phyloP scores from a whole-genome alignment of 2,113 vertebrate genomes.

The Chloebia gouldiae region DNA sequence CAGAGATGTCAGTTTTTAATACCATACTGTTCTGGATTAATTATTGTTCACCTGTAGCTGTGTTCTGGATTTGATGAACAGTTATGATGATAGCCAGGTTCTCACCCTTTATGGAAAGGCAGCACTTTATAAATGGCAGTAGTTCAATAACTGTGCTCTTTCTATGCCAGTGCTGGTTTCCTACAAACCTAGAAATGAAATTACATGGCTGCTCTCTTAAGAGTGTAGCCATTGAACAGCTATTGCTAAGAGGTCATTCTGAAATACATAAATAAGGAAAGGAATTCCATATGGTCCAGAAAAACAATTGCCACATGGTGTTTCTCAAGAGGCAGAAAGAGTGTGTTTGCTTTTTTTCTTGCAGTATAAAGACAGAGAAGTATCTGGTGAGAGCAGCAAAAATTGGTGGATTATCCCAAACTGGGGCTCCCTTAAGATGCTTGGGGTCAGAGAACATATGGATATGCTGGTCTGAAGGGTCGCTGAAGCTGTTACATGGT shows the following conservation, averaged over 20 bases:
- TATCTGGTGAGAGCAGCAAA: background rate
- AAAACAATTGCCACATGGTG: background rate
- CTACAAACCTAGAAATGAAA: conserved; percentile 27
- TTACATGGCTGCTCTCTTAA: background rate
- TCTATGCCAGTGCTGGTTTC: background rate
- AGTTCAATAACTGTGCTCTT: background rate
- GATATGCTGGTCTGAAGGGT: background rate
- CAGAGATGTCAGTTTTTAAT: background rate
- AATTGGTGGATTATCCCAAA: background rate
- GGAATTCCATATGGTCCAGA: background rate
- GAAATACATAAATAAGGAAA: background rate
- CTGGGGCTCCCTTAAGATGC: background rate
- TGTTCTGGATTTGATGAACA: background rate
- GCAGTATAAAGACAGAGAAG: background rate
- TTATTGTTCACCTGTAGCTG: background rate
- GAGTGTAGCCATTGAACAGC: background rate
- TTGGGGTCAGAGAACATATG: background rate
- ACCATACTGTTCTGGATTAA: background rate
- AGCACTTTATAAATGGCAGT: background rate
- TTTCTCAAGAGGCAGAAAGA: background rate
- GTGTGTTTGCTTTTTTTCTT: background rate
- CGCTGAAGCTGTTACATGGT: background rate
- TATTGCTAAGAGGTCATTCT: background rate
- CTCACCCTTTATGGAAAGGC: background rate
- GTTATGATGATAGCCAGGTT: conserved; percentile 29